Evolutionary conservation across 1,140 invertebrate genomes (phyloP), one percentile per base, ranked within the genome.

Genomic region (Sogatella furcifera): DNA sequence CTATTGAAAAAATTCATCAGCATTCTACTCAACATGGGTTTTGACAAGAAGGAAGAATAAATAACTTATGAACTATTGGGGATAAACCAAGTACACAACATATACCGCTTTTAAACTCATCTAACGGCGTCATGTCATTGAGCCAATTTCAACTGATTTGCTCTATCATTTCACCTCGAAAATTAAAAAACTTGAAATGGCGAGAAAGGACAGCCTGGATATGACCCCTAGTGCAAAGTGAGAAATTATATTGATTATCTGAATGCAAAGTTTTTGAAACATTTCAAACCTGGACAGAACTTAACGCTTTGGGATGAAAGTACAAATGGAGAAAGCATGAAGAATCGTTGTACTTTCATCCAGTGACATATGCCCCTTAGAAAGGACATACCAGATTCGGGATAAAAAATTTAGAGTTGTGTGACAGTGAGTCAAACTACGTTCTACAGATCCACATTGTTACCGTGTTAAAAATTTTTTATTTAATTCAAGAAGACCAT

Each of bases 301-400:
- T 44, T n/a, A 9, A 5, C 43, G 17, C 43, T 44, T n/a, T n/a
- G n/a, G 24, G 62, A 64, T 63, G 62, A 63, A 42, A 62, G 38
- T n/a, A 44, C 62, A 14, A 55, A 58, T n/a, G 59, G 52, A n/a
- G 54, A 43, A 53, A 62, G n/a, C 15, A 38, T 28, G 21, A 63
- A 22, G 22, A 59, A 57, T 22, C 34, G 44, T 38, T 63, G 21
- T 44, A 44, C 17, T 14, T 44, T 44, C 43, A 44, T 49, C 41
- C 63, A 64, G 55, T 64, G n/a, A n/a, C n/a, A 64, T 34, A 28
- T 62, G 41, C 59, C 59, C 14, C 57, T n/a, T n/a, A 62, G 24
- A 64, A 62, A 52, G 54, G 52, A 17, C 63, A 64, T 44, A 9
- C 43, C 46, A 44, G 55, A 17, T 62, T 59, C 46, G 60, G 60